Conservation (phyloP, 2,797 vertebrate genomes). For the Labeo calbasu region DNA sequence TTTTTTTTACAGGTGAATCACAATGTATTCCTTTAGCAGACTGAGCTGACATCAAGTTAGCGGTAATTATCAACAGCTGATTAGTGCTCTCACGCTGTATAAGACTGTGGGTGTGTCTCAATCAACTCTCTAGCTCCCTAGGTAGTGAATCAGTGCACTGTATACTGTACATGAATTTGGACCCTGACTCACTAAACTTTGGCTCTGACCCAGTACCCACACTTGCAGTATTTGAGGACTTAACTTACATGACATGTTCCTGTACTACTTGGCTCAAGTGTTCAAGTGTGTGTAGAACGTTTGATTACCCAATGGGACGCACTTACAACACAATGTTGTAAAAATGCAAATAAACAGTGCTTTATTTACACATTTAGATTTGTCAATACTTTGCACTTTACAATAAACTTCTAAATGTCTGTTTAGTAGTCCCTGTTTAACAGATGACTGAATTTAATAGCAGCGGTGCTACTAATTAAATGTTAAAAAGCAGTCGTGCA, state of each 20-base stretch:
- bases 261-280: not conserved
- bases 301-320: not conserved
- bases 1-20: constrained; percentile 55
- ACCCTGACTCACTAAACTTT: not conserved
- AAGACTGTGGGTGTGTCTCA: not conserved
- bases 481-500: not conserved
- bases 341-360: not conserved
- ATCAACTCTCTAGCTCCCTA: not conserved
- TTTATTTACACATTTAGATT: not conserved
- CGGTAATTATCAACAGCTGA: constrained; percentile 46
- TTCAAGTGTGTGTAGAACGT: not conserved
- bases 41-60: constrained; percentile 45
- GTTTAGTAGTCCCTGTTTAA: not conserved
- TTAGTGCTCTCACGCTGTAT: constrained; percentile 24
- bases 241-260: not conserved
- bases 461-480: not conserved
- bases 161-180: not conserved
- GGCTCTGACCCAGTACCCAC: not conserved
- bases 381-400: not conserved
- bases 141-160: not conserved
- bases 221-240: not conserved
- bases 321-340: not conserved
- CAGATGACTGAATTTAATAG: not conserved
- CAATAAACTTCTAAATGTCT: not conserved
- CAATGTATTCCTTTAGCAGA: constrained; percentile 34